Evolutionary conservation across 1,140 invertebrate genomes (phyloP).

Genomic region (Drosophila bifasciata): DNA sequence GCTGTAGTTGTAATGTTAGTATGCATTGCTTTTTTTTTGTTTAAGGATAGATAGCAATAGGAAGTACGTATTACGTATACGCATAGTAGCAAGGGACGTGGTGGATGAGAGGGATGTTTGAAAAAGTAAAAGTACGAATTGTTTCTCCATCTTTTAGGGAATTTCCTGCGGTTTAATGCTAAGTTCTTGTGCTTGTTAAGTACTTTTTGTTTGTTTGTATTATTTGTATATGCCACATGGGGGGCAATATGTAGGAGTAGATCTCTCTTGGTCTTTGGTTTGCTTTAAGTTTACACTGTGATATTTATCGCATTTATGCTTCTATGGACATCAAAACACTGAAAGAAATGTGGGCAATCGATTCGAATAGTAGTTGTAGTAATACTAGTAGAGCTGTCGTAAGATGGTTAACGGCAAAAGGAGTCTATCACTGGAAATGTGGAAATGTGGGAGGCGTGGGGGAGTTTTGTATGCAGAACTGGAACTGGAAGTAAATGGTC

Average conservation of each 20-base stretch:
- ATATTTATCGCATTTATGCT: constrained; percentile 50
- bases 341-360: constrained; percentile 18
- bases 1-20: constrained; percentile 35
- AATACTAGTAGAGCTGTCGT: constrained; percentile 27
- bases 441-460: not conserved
- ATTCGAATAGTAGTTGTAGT: constrained; percentile 18
- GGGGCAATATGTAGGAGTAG: constrained; percentile 41
- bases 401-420: constrained; percentile 3
- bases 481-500: constrained; percentile 42
- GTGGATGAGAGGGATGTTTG: no score
- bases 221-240: constrained; percentile 4
- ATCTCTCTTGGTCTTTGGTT: constrained; percentile 51
- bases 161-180: constrained; percentile 42
- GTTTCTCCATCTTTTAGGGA: constrained; percentile 23
- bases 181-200: constrained; percentile 37
- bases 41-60: constrained; percentile 20
- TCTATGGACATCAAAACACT: constrained; percentile 48
- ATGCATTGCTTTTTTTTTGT: constrained; percentile 16
- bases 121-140: constrained; percentile 11
- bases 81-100: constrained; percentile 22
- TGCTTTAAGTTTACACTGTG: constrained; percentile 52
- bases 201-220: no score
- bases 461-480: constrained; percentile 26
- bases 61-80: constrained; percentile 5
- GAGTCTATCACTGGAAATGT: not conserved